Evolutionary conservation across 2,888 invertebrate species (phyloP), one percentile per base, ranked within the genome.

Genomic region (Catonia carolina): DNA sequence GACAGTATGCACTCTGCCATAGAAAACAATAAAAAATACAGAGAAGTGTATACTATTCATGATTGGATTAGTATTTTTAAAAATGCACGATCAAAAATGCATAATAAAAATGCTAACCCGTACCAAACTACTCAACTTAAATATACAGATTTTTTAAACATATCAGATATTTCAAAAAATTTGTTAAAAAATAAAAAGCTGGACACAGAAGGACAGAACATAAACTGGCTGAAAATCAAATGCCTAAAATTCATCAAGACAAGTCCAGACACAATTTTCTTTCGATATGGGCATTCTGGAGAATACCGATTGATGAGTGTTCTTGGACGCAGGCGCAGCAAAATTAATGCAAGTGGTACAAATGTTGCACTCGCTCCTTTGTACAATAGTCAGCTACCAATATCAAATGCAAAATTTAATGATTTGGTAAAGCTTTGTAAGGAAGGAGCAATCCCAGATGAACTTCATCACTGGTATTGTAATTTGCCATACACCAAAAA

Each of bases 1-100:
- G 65, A 66, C 50, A 56, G 52, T 12, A 67, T 67, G 66, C 65
- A 66, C 41, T 61, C 59, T 57, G 52, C 63, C 10, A 67, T 64
- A 39, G 65, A 67, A 35, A 42, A 37, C 23, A 56, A 60, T 48
- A 64, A 65, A 48, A 64, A 61, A 60, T 45, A 62, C 55, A 33
- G 53, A 42, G 35, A 55, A 17, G 56, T 64, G 7, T 65, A 59
- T 55, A 54, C 56, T 10, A 60, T 64, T 54, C 33, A 62, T 18
- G 64, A 65, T 51, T 65, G 60, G 63, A 20, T 63, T 18, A 62
- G 58, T 27, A 62, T 65, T 56, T 61, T 65, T 36, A 42, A 53
- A 49, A 23, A 57, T 27, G 61, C 60, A 39, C 41, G 60, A n/a
- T n/a, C n/a, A n/a, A n/a, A n/a, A n/a, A n/a, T n/a, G n/a, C n/a